Conservation (phyloP, 2,888 invertebrate genomes). For the Molorchus minor region DNA sequence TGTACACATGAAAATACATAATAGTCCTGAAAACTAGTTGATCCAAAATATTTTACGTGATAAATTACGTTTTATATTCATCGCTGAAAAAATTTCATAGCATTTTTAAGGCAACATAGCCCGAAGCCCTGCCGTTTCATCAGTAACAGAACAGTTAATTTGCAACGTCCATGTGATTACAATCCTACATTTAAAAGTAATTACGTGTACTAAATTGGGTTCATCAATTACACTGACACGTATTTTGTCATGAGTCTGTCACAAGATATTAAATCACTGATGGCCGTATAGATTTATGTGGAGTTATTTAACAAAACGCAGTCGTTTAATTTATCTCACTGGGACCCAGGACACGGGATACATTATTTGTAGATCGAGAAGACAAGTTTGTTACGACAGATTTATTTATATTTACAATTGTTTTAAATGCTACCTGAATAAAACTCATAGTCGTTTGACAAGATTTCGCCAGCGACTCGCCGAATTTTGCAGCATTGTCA, state of each 20-base stretch:
- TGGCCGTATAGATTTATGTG: slow-evolving; percentile 22
- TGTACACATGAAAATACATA: no score
- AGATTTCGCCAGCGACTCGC: no score
- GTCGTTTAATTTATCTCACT: slow-evolving; percentile 15
- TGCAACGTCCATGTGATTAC: slow-evolving; percentile 43
- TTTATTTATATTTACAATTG: no score
- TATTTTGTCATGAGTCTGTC: slow-evolving; percentile 42
- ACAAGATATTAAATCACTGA: slow-evolving; percentile 32
- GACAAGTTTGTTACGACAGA: no score
- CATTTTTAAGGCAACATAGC: neutral
- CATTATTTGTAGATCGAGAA: slow-evolving; percentile 14
- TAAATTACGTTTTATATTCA: no score
- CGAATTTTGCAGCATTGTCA: no score
- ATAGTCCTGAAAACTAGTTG: no score
- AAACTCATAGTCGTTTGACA: no score
- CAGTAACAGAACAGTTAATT: slow-evolving; percentile 26
- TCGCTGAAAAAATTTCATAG: neutral
- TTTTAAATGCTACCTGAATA: no score
- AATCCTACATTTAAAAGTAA: slow-evolving; percentile 40
- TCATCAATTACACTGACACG: slow-evolving; percentile 46
- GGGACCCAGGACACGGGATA: slow-evolving; percentile 3
- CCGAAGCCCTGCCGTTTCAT: neutral
- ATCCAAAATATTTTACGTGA: no score
- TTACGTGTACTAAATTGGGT: slow-evolving; percentile 45
- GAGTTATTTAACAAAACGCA: slow-evolving; percentile 11